These are phyloP conservation scores for Chauna torquata DNA, from an alignment of 2,113 vertebrate species.

Conservation along the genomic window DNA sequence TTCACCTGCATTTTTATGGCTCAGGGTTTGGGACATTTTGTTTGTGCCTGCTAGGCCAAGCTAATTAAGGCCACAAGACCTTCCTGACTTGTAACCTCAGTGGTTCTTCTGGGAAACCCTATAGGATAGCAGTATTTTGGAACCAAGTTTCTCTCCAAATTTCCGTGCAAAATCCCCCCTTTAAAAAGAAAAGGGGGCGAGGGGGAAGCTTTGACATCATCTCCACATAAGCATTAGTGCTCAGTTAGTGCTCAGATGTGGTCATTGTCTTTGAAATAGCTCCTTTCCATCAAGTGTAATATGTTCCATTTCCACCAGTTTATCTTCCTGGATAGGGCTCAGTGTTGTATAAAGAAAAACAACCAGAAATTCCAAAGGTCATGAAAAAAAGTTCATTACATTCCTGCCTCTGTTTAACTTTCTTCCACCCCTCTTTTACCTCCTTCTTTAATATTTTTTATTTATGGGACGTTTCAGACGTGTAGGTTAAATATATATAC, in stretches of 20 bases:
- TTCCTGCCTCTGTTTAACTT: not conserved
- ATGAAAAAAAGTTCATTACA: not conserved
- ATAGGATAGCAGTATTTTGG: not conserved
- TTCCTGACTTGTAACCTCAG: not conserved
- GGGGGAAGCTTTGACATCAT: not conserved
- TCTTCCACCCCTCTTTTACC: not conserved
- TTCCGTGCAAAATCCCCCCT: not conserved
- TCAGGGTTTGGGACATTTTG: not conserved
- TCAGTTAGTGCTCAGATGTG: not conserved
- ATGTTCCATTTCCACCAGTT: not conserved
- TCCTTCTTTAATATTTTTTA: not conserved
- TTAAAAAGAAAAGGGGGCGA: not conserved
- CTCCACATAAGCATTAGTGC: not conserved
- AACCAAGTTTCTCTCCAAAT: not conserved
- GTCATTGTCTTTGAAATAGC: not conserved
- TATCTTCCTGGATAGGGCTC: not conserved
- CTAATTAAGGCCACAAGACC: not conserved
- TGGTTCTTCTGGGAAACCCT: not conserved
- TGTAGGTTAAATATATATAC: not conserved
- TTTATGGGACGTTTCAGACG: not conserved
- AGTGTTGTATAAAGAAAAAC: not conserved
- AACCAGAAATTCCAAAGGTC: conserved; percentile 8
- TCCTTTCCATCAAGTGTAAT: not conserved
- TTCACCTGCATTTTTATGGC: not conserved
- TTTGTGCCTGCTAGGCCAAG: not conserved